Evolutionary conservation across 2,888 invertebrate genomes (phyloP).

Genomic region (Bruchidius siliquastri): DNA sequence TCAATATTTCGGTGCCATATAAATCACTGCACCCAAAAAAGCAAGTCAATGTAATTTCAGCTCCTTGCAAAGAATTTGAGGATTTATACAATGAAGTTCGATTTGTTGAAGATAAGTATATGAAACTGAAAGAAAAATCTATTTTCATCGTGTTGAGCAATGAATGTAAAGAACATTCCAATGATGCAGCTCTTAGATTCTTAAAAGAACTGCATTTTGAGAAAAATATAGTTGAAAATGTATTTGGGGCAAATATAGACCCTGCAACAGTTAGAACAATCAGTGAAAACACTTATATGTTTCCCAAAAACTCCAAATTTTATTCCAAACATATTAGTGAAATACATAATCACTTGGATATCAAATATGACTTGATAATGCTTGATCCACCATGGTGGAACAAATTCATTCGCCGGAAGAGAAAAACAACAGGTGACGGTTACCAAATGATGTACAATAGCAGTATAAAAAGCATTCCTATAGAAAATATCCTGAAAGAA

Average conservation of each 20-base stretch:
- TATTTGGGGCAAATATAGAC: constrained; percentile 54
- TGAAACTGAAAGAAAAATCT: constrained; percentile 21
- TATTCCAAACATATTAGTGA: constrained; percentile 62
- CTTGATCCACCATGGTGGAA: constrained; percentile 97
- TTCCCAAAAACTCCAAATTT: constrained; percentile 65
- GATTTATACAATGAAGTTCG: not conserved
- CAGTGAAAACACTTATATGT: constrained; percentile 53
- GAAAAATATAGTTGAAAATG: constrained; percentile 17
- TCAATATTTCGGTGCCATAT: constrained; percentile 49
- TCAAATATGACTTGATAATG: constrained; percentile 73
- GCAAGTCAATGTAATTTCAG: constrained; percentile 1
- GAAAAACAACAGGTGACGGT: constrained; percentile 56
- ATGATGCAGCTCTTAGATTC: not conserved
- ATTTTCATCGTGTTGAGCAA: not conserved
- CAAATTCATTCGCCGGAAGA: constrained; percentile 82
- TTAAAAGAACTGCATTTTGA: constrained; percentile 19
- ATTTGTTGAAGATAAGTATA: constrained; percentile 9
- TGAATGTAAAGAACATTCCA: constrained; percentile 19
- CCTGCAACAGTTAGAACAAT: constrained; percentile 51
- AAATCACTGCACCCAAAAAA: constrained; percentile 18
- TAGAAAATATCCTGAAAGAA: constrained; percentile 56
- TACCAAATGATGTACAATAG: constrained; percentile 77
- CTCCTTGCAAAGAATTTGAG: not conserved
- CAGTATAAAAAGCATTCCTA: constrained; percentile 66
- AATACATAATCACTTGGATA: constrained; percentile 50